Percentiles rank a stretch among this genome's conserved stretches.
phyloP scores from a whole-genome alignment of 2,888 invertebrate genomes.

The Microctonus hyperodae region DNA sequence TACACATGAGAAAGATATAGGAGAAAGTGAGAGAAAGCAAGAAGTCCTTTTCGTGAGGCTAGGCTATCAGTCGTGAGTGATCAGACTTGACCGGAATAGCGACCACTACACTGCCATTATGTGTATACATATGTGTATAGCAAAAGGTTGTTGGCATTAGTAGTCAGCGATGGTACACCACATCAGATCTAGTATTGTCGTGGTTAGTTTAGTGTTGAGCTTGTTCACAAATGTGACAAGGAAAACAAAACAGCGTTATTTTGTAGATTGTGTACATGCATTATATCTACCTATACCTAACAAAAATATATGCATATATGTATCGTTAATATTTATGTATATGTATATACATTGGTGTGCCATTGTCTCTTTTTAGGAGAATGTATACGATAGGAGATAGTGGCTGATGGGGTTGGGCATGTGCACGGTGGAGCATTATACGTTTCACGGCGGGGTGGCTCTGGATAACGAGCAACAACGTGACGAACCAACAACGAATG shows the following conservation, averaged over 20 bases:
- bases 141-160: slow-evolving; percentile 16
- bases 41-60: slow-evolving; percentile 52
- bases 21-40: slow-evolving; percentile 26
- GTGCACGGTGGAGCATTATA: slow-evolving; percentile 38
- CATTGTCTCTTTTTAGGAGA: slow-evolving; percentile 20
- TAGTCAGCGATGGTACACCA: not conserved
- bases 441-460: slow-evolving; percentile 22
- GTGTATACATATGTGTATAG: not conserved
- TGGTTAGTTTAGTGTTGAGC: slow-evolving; percentile 6
- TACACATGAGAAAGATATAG: slow-evolving; percentile 22
- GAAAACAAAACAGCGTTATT: too few species aligned
- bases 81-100: slow-evolving; percentile 41
- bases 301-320: not conserved
- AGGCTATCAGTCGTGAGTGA: slow-evolving; percentile 52
- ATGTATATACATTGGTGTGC: not conserved
- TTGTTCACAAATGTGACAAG: slow-evolving; percentile 24
- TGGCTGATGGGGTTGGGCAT: slow-evolving; percentile 34
- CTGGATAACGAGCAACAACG: slow-evolving; percentile 26
- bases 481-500: slow-evolving; percentile 16
- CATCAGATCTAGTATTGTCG: not conserved
- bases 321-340: not conserved
- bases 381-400: slow-evolving; percentile 10
- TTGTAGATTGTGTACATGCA: not conserved
- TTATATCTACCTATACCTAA: not conserved
- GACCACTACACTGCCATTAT: not conserved